Conservation (phyloP, 1,140 invertebrate species). For the Lerema accius region DNA sequence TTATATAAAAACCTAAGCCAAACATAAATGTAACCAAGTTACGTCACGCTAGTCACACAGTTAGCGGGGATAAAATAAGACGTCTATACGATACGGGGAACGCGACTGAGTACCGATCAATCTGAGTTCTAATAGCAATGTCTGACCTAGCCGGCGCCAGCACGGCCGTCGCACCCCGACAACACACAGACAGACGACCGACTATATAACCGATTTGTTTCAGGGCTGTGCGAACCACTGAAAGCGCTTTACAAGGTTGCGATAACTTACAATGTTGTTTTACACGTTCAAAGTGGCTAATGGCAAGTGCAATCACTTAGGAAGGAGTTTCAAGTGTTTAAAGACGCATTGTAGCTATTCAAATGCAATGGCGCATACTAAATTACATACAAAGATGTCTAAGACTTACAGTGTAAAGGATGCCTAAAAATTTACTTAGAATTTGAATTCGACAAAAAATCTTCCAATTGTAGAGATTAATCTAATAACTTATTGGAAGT, state of each 20-base stretch:
- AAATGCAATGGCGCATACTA: slow-evolving; percentile 1
- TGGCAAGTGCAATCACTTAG: slow-evolving; percentile 21
- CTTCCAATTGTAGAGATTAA: not conserved
- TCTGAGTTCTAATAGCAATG: slow-evolving; percentile 70
- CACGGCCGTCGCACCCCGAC: slow-evolving; percentile 57
- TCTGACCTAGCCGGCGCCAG: slow-evolving; percentile 71
- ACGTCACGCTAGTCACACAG: slow-evolving; percentile 49
- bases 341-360: slow-evolving; percentile 20
- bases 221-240: slow-evolving; percentile 35
- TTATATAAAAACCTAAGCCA: slow-evolving; percentile 57
- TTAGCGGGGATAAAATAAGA: slow-evolving; percentile 55
- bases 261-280: slow-evolving; percentile 33
- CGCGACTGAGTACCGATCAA: slow-evolving; percentile 71
- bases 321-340: slow-evolving; percentile 23
- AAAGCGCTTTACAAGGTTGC: slow-evolving; percentile 26
- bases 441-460: not conserved
- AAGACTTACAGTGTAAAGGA: too few relatives aligned
- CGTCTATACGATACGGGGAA: slow-evolving; percentile 58
- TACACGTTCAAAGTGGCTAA: slow-evolving; percentile 10
- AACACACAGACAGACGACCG: slow-evolving; percentile 41
- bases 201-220: slow-evolving; percentile 50
- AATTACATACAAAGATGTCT: not conserved
- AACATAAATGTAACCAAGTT: slow-evolving; percentile 49
- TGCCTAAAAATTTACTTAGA: not conserved
- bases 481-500: not conserved